Base-by-base conservation (phyloP, 2,113 vertebrate species). In the Cheilinus undulatus region DNA sequence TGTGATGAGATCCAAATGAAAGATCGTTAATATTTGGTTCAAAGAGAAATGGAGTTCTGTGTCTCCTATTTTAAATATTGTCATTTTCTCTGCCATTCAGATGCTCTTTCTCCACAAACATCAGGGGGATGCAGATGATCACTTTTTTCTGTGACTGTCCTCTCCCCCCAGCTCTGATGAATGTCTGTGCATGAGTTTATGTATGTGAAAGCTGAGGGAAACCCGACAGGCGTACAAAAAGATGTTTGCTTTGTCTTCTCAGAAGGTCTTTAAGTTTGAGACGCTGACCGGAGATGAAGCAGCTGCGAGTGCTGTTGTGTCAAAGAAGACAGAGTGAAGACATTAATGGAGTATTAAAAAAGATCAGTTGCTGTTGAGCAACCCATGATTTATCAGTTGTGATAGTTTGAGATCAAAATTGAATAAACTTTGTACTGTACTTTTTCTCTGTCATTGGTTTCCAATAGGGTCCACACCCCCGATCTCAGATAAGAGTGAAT, bases 1-100 rank as follows among this genome's bases (percentile, higher is more conserved):
- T 9, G 93, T 93, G 96, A 97, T 96, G 95, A 95, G 94, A 95
- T 92, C 91, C 92, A 93, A 94, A 92, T 94, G 93, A 86, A 93
- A 93, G 82, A 90, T 93, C 91, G 92, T 96, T 95, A 96, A 92
- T 91, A 93, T 92, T 93, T 90, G 74, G 86, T 89, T 90, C 88
- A 81, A 88, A 86, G 83, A 86, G 86, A 93, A 89, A 90, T 88
- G 79, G 88, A 91, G 87, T 91, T 42, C 40, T 32, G 26, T 78
- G 62, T 61, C 36, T 74, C 64, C 3, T 77, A 83, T 88, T 89
- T 87, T 90, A 90, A 87, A 88, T 89, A 88, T 90, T 79, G 79
- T 65, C 78, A 81, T 88, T 88, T 81, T 62, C 82, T 62, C 58
- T 78, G 80, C 63, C 32, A 15, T 26, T 48, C 66, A 72, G 65